Base-by-base conservation (phyloP, 2,888 invertebrate species). In the Rambutsinella grinnellia region DNA sequence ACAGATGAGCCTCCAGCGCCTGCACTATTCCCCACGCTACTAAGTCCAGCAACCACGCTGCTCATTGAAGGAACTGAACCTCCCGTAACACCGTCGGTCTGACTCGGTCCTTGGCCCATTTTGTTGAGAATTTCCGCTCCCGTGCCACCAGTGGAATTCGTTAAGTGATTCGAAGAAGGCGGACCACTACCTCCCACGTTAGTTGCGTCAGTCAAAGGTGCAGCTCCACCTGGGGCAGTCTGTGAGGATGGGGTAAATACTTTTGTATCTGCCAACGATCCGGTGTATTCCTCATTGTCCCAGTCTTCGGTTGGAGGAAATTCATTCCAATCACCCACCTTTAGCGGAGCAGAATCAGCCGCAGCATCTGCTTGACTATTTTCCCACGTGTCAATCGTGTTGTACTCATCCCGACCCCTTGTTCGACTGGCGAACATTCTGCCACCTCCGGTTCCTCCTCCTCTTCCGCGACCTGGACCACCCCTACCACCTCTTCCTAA, bases 241-340 rank as follows among this genome's bases (percentile, higher is more conserved):
- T 79, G 80, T 15, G 79, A 67, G 28, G 83, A 82, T 63, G 84
- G 81, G 56, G 94, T 94, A 86, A 94, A 94, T 72, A 97, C 96
- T 89, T 97, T 97, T 58, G 95, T 95, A 86, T 97, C 97, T 80
- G 95, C 93, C 78, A 97, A 90, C 83, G 95, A 96, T 66, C 97
- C 97, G 49, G 95, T 95, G 90, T 97, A 97, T 86, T 97, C 97
- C 87, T 97, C 96, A 85, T 92, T 94, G 88, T 94, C 95, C 95
- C 93, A 95, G 87, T 93, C 94, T 86, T 92, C 92, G 85, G 90
- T 89, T 3, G 89, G 85, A 17, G 91, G 90, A 86, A 91, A 90
- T 46, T 89, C 87, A 62, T 85, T 87, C 88, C 88, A 88, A 76
- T 87, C 86, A 60, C 86, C 87, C 80, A 86, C 86, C 82, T 85